phyloP scores from a whole-genome alignment of 2,888 invertebrate genomes.

The Acrocyrtus sp. region DNA sequence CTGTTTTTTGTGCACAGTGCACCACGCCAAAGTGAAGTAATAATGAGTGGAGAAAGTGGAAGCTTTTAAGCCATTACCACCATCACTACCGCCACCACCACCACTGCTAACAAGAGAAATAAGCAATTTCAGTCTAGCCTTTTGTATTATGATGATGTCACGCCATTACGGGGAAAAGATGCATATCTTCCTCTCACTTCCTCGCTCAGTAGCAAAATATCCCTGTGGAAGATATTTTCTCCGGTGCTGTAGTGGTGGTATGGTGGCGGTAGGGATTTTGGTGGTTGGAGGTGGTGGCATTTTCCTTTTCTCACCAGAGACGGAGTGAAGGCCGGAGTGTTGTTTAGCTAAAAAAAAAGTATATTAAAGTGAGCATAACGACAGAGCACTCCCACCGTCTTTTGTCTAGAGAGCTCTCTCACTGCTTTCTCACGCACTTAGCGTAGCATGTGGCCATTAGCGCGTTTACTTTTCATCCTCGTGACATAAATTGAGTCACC shows the following conservation, averaged over 20 bases:
- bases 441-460: constrained; percentile 47
- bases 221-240: background rate
- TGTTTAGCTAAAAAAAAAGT: background rate
- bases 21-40: constrained; percentile 3
- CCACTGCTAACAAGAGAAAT: constrained; percentile 22
- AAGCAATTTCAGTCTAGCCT: constrained; percentile 27
- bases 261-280: background rate
- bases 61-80: constrained; percentile 50
- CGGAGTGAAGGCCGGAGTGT: constrained; percentile 7
- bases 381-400: constrained; percentile 1
- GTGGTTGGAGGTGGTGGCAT: constrained; percentile 8
- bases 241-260: background rate
- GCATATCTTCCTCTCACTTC: constrained; percentile 17
- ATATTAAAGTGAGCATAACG: background rate
- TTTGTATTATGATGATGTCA: constrained; percentile 11
- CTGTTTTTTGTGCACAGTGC: background rate
- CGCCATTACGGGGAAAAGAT: constrained; percentile 18
- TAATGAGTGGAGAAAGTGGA: constrained; percentile 45
- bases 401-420: constrained; percentile 4
- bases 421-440: constrained; percentile 38
- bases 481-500: constrained; percentile 47
- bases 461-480: constrained; percentile 44
- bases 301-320: constrained; percentile 17
- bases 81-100: background rate
- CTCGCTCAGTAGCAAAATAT: background rate